Evolutionary conservation across 2,888 invertebrate genomes (phyloP), one percentile per base, ranked within the genome.

Genomic region (Argyra leucocephala): DNA sequence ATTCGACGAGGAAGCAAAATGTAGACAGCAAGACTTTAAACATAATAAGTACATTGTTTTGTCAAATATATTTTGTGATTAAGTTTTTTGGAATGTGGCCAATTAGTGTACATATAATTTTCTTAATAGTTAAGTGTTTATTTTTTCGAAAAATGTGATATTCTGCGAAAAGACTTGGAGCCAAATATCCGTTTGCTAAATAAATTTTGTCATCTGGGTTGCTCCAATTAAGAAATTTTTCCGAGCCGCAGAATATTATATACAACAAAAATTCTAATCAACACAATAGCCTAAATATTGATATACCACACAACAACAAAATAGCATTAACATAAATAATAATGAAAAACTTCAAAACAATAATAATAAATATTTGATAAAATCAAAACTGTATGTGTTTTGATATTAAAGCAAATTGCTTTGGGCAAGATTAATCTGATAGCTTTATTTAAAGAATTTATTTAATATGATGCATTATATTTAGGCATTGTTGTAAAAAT

Each of bases 401-500:
- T 37, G 5, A 48, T 48, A 18, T 48, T 48, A 48, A 18, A 48
- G 5, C 2, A 48, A 48, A 18, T 48, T 48, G 48, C 18, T 18
- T 15, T 48, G 18, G 48, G 48, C 48, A 15, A 48, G 18, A 48
- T 48, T 48, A 2, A 48, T 48, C 18, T 48, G 18, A 48, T 15
- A 37, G 37, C 37, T 37, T 37, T 37, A 37, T 37, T 48, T 48
- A 48, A 48, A 48, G 18, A 48, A 48, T 48, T n/a, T 48, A 48
- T 48, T 48, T 48, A 48, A 48, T 18, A 18, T 48, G 18, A 15
- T 48, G 48, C 48, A 48, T 48, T 18, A 48, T 48, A 48, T 48
- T n/a, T 48, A 15, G 48, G 48, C 18, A 18, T 48, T 48, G 18
- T 48, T 10, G 26, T 7, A 26, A 6, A 26, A 26, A 7, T 26